Evolutionary conservation across 2,797 vertebrate genomes (phyloP).

Genomic region (Numenius phaeopus): DNA sequence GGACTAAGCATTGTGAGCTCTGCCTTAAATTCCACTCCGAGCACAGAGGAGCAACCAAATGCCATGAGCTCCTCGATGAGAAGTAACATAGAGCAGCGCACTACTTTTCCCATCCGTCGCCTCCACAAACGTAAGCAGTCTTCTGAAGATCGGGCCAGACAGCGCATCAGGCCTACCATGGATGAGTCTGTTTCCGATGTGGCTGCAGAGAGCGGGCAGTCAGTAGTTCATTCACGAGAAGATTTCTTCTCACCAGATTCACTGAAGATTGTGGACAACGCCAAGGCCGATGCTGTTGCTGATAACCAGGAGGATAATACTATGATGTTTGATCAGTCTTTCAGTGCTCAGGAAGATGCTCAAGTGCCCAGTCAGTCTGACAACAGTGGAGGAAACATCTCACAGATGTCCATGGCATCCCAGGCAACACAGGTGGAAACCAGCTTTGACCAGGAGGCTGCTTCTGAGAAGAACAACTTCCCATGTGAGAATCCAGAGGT

Average conservation of each 20-base stretch:
- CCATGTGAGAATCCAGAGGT: constrained; percentile 79
- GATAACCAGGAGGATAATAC: constrained; percentile 80
- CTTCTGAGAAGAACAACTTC: constrained; percentile 78
- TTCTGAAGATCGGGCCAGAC: constrained; percentile 87
- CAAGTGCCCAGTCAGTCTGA: constrained; percentile 97
- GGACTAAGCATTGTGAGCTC: constrained; percentile 96
- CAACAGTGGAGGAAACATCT: constrained; percentile 82
- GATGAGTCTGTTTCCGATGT: constrained; percentile 80
- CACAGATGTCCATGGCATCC: constrained; percentile 81
- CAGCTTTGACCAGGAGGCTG: constrained; percentile 77
- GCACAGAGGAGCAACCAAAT: constrained; percentile 73
- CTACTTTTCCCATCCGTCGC: constrained; percentile 89
- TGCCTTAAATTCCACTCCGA: constrained; percentile 87
- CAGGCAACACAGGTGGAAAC: constrained; percentile 79
- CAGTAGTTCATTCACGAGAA: constrained; percentile 78
- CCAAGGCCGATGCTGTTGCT: constrained; percentile 66
- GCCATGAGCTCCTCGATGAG: constrained; percentile 73
- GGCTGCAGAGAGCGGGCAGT: constrained; percentile 76
- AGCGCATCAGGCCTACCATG: constrained; percentile 85
- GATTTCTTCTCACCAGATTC: constrained; percentile 92
- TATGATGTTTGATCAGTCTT: constrained; percentile 80
- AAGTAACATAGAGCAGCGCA: constrained; percentile 84
- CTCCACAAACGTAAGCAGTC: constrained; percentile 94
- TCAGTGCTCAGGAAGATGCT: constrained; percentile 88
- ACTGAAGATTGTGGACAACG: constrained; percentile 84